Conservation (phyloP, 2,888 invertebrate genomes). For the Dynastes hyllus region DNA sequence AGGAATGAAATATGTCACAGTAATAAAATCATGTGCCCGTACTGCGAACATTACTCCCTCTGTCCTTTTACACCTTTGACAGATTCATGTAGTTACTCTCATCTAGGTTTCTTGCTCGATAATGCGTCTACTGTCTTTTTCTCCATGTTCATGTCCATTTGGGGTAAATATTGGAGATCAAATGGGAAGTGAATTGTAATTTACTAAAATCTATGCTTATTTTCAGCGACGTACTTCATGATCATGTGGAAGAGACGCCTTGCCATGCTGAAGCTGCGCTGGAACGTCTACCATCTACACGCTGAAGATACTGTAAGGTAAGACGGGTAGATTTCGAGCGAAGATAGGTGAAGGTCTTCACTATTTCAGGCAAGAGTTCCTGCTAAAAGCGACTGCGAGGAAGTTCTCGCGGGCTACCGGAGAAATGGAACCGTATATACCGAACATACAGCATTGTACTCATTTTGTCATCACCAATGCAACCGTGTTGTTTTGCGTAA, state of each 20-base stretch:
- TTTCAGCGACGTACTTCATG: constrained; percentile 58
- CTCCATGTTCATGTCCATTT: constrained; percentile 87
- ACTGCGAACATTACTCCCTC: constrained; percentile 78
- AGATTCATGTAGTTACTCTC: constrained; percentile 81
- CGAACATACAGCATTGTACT: constrained; percentile 6
- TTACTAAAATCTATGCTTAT: too few relatives aligned
- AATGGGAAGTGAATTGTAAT: not conserved
- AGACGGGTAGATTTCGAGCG: not conserved
- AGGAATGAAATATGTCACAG: constrained; percentile 75
- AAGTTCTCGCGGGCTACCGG: constrained; percentile 30
- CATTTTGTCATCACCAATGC: constrained; percentile 25
- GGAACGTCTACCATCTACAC: constrained; percentile 24
- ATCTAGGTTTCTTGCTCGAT: constrained; percentile 86
- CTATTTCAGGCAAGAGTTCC: constrained; percentile 32
- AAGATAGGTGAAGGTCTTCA: not conserved
- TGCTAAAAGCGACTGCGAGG: not conserved
- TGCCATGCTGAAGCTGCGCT: constrained; percentile 11
- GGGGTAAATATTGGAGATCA: constrained; percentile 71
- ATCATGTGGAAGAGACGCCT: constrained; percentile 62
- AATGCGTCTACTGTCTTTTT: constrained; percentile 86
- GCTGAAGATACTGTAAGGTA: constrained; percentile 44
- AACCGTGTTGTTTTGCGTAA: constrained; percentile 38
- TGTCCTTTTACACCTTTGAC: constrained; percentile 84
- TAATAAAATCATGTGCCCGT: constrained; percentile 85
- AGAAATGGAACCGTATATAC: constrained; percentile 32